Conservation (phyloP, 2,888 invertebrate genomes). For the Drosophila incognita region DNA sequence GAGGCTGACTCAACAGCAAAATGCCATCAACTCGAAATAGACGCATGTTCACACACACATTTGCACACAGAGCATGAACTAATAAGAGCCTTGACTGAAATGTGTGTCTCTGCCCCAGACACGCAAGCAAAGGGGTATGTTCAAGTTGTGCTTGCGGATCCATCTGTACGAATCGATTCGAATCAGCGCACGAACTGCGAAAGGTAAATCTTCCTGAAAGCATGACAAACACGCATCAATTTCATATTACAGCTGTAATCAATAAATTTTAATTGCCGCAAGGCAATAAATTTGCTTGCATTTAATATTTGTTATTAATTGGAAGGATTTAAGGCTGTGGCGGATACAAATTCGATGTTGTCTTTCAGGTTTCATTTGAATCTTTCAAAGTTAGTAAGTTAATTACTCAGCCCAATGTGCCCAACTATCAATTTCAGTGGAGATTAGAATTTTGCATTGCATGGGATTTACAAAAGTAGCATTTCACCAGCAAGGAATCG, state of each 20-base stretch:
- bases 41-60: neutral
- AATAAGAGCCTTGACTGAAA: conserved; percentile 30
- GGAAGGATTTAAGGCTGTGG: neutral
- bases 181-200: neutral
- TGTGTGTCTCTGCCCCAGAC: no score
- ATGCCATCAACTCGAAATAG: conserved; percentile 30
- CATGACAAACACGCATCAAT: neutral
- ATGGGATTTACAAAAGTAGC: neutral
- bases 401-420: neutral
- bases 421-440: no score
- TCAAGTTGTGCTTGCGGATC: neutral
- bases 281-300: neutral
- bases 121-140: neutral
- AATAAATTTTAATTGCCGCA: neutral
- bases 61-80: conserved; percentile 6
- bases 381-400: neutral
- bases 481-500: neutral
- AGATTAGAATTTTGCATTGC: neutral
- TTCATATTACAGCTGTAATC: neutral
- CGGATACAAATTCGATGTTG: neutral
- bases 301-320: neutral
- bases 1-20: conserved; percentile 36
- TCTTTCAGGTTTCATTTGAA: neutral
- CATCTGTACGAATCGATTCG: neutral
- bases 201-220: neutral